Base-by-base conservation (phyloP, 2,113 vertebrate species). In the Pontoporia blainvillei region DNA sequence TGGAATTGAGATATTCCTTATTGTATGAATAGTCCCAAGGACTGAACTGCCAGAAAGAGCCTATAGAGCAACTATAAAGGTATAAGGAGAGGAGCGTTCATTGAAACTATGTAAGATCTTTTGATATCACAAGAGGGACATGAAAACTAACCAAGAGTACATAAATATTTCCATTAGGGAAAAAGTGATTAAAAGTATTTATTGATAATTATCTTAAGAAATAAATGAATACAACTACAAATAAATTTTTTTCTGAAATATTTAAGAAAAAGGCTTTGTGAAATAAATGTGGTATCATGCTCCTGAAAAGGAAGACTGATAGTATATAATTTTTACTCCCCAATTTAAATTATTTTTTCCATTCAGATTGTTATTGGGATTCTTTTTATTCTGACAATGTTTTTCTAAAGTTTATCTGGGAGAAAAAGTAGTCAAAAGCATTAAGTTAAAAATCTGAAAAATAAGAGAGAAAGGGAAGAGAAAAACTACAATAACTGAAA, bases 361-460 rank as follows among this genome's bases (percentile, higher is more conserved):
- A 39, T 76, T 94, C 21, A 72, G 12, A 62, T 62, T 94, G 44
- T 92, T 94, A 52, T 13, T 92, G 67, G 44, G 7, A 29, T 88
- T 90, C 81, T 71, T 94, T 71, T 72, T 94, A 64, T 18, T 4
- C 17, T 86, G 57, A 59, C 20, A 71, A 0, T 95, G 39, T 94
- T 81, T 66, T 49, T 69, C 64, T 88, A 44, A 86, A 92, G 23
- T 94, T 76, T 90, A 78, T 85, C 27, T 94, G 36, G 61, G 27
- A 66, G 49, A 39, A 67, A 79, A 97, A 96, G 36, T 79, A 59
- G n/a, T 66, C 27, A 78, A 76, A 72, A 91, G 2, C 61, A 67
- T 94, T 94, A 59, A 90, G 71, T 81, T 84, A 54, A 96, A 94
- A 96, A 83, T 91, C 67, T 72, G 34, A 78, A 84, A 92, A 94